Conservation (phyloP, 2,888 invertebrate genomes). For the Drosophila longiperda region DNA sequence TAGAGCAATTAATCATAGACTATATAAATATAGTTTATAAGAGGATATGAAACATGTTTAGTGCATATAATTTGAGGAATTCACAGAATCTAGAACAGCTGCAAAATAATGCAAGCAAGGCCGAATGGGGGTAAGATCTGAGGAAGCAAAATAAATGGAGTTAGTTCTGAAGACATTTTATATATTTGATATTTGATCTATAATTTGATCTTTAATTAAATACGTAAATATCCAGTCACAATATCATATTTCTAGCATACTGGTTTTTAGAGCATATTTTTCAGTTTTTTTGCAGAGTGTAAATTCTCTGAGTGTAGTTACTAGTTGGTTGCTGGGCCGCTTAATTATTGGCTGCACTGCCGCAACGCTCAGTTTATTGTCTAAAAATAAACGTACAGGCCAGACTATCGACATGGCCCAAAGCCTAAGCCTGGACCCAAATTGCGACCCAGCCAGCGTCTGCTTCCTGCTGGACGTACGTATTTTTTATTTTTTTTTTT, state of each 20-base stretch:
- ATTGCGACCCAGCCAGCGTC: constrained; percentile 13
- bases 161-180: neutral
- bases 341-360: constrained; percentile 38
- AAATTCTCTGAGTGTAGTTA: neutral
- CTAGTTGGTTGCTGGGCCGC: neutral
- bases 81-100: neutral
- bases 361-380: constrained; percentile 67
- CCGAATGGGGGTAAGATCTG: neutral
- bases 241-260: neutral
- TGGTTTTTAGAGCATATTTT: neutral
- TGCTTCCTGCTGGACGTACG: constrained; percentile 54
- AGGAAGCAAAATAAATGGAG: neutral
- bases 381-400: constrained; percentile 70
- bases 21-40: neutral
- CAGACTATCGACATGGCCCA: constrained; percentile 37
- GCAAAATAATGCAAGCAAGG: neutral
- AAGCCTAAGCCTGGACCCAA: constrained; percentile 26
- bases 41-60: rapidly evolving
- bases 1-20: neutral
- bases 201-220: no score
- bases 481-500: constrained; percentile 52
- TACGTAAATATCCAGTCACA: no score
- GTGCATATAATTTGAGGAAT: neutral
- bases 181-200: no score
- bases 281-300: neutral